Evolutionary conservation across 2,888 invertebrate genomes (phyloP).

Genomic region (Troides helena): DNA sequence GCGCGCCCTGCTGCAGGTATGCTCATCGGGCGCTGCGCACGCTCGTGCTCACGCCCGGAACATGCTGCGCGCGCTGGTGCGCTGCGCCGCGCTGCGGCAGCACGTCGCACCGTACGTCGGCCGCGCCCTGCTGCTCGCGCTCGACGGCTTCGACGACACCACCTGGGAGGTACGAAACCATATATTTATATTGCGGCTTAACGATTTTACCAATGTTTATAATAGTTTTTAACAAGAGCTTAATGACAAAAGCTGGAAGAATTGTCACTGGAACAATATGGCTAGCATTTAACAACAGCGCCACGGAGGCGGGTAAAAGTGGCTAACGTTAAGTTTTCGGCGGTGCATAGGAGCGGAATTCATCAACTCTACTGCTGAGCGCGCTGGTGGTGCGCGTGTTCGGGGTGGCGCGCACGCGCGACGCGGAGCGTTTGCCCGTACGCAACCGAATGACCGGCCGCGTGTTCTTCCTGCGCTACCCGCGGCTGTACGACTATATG

Average conservation of each 20-base stretch:
- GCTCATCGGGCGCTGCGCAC: conserved; percentile 44
- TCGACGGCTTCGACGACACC: conserved; percentile 85
- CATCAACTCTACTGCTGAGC: conserved; percentile 91
- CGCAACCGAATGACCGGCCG: conserved; percentile 87
- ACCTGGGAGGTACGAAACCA: conserved; percentile 86
- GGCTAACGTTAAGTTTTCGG: background rate
- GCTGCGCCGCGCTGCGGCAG: conserved; percentile 88
- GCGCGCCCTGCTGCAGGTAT: conserved; percentile 69
- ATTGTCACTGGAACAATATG: too few relatives aligned
- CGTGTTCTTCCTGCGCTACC: conserved; percentile 87
- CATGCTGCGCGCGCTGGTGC: conserved; percentile 89
- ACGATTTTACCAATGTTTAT: too few relatives aligned
- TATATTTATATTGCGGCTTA: too few relatives aligned
- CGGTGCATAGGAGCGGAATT: conserved; percentile 86
- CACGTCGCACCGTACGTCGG: conserved; percentile 80
- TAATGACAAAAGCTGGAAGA: too few relatives aligned
- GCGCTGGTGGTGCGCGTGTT: conserved; percentile 92
- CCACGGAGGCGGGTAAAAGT: too few relatives aligned
- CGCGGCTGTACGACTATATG: conserved; percentile 78
- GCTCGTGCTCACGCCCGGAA: conserved; percentile 89
- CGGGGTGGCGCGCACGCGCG: conserved; percentile 86
- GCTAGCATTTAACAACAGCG: too few relatives aligned
- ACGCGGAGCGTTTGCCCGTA: conserved; percentile 78
- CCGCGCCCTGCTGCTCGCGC: conserved; percentile 85
- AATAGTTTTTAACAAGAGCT: too few relatives aligned